Evolutionary conservation across 2,113 vertebrate genomes (phyloP).

Genomic region (Genyomyrus donnyi): DNA sequence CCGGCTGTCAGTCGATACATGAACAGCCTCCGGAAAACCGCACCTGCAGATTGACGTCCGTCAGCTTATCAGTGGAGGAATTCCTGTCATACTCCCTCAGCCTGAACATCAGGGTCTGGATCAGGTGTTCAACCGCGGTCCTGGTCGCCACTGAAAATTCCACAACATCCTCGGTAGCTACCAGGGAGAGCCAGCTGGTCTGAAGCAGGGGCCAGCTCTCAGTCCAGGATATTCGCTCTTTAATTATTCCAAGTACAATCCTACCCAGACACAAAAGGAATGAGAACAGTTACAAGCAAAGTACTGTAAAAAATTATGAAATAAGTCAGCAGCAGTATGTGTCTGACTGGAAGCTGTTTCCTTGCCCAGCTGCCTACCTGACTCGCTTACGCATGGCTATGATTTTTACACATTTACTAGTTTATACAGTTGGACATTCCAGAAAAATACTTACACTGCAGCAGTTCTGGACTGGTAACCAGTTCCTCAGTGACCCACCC

Average conservation of each 20-base stretch:
- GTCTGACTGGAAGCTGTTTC: background rate
- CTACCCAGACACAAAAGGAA: constrained; percentile 31
- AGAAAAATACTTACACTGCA: background rate
- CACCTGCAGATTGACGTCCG: constrained; percentile 33
- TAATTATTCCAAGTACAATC: constrained; percentile 36
- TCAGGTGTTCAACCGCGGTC: constrained; percentile 36
- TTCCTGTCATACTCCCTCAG: constrained; percentile 14
- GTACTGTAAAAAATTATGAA: background rate
- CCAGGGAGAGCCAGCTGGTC: constrained; percentile 49
- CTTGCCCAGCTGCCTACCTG: background rate
- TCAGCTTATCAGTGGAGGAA: background rate
- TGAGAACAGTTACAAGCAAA: background rate
- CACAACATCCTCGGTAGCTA: constrained; percentile 45
- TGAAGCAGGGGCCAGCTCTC: constrained; percentile 41
- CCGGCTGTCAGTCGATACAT: too few species aligned
- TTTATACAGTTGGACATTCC: background rate
- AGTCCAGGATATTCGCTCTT: background rate
- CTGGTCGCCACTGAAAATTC: constrained; percentile 24
- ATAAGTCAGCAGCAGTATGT: background rate
- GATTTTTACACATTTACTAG: background rate
- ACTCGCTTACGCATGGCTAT: background rate
- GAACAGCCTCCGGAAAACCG: background rate
- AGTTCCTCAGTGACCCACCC: background rate
- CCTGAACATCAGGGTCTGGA: constrained; percentile 52
- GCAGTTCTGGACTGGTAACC: background rate